Evolutionary conservation across 1,140 invertebrate species (phyloP).

Genomic region (Batillaria attramentaria): DNA sequence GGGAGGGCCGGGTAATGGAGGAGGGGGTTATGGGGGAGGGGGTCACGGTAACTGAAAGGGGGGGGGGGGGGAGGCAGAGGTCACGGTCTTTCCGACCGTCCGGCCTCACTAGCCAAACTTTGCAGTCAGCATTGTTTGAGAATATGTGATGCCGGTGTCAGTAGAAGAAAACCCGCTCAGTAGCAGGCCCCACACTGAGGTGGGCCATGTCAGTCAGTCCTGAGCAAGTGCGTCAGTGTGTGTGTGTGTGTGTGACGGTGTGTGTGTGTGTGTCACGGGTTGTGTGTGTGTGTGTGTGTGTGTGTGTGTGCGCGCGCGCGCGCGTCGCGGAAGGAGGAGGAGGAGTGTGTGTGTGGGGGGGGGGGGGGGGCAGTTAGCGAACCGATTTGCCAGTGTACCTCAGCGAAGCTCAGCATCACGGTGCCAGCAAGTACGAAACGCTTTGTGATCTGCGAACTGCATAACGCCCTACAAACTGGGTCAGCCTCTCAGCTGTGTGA

Average conservation of each 20-base stretch:
- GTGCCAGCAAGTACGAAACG: not conserved
- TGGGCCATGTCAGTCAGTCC: not conserved
- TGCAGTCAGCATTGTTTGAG: not conserved
- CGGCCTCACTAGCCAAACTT: not conserved
- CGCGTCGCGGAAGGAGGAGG: not conserved
- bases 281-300: too few relatives aligned
- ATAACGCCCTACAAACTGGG: not conserved
- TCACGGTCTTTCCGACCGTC: not conserved
- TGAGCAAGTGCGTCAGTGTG: not conserved
- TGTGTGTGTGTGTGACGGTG: too few relatives aligned
- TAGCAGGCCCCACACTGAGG: not conserved
- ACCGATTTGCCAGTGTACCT: not conserved
- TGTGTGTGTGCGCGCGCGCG: not conserved
- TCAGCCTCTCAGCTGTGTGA: not conserved
- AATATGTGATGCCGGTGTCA: not conserved
- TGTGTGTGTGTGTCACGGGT: too few relatives aligned
- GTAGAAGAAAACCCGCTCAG: not conserved
- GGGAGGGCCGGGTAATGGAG: too few relatives aligned
- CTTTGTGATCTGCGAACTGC: not conserved
- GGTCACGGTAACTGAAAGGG: too few relatives aligned
- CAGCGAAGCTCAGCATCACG: not conserved
- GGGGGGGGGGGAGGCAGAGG: too few relatives aligned
- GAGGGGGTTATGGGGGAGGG: too few relatives aligned
- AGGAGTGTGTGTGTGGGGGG: not conserved
- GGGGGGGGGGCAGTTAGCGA: too few relatives aligned